phyloP scores from a whole-genome alignment of 2,113 vertebrate species.

The Podiceps cristatus region DNA sequence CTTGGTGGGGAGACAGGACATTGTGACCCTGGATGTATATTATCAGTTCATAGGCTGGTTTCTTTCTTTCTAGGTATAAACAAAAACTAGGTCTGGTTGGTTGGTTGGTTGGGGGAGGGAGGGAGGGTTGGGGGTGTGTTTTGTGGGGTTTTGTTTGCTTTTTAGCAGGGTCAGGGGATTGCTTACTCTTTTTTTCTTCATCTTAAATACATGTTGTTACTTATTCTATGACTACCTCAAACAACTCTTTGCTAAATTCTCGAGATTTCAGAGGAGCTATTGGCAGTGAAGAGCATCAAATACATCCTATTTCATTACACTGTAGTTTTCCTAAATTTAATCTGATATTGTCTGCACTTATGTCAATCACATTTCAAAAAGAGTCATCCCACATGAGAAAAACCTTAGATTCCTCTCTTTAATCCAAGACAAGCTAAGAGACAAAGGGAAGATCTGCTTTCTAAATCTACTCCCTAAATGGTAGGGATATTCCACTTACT shows the following conservation, averaged over 20 bases:
- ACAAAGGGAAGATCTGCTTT: background rate
- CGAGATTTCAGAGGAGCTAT: background rate
- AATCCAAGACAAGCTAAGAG: background rate
- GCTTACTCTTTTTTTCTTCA: background rate
- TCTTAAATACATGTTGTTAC: background rate
- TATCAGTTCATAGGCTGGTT: background rate
- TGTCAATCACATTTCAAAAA: background rate
- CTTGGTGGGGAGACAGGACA: background rate
- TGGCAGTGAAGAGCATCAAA: background rate
- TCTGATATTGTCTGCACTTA: background rate
- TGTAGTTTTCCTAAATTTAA: background rate
- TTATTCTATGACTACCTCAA: background rate
- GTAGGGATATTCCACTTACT: background rate
- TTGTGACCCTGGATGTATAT: background rate
- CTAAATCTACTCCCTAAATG: background rate
- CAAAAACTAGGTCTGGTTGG: accelerated
- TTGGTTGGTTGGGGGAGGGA: background rate
- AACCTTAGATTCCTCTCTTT: background rate
- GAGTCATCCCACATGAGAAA: background rate
- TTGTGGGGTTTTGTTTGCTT: background rate
- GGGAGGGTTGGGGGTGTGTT: background rate
- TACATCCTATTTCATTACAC: background rate
- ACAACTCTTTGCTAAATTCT: background rate
- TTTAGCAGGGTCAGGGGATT: background rate
- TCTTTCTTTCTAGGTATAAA: background rate